A percentile compares a stretch with the other conserved stretches of the same genome.
Evolutionary conservation across 2,888 invertebrate genomes (phyloP).

Genomic region (Platypus cylindrus): DNA sequence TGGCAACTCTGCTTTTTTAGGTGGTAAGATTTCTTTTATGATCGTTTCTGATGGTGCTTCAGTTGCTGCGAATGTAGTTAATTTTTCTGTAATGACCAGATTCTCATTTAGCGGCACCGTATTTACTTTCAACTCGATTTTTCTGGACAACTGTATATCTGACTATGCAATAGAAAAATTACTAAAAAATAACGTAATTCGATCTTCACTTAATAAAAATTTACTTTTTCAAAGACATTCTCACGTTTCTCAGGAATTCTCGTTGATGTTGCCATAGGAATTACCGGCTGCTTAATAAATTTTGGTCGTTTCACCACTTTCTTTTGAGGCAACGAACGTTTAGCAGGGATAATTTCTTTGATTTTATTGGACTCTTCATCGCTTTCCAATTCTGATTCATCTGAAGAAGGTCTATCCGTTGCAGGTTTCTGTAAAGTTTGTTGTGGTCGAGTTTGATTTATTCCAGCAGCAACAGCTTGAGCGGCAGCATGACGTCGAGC

Average conservation of each 20-base stretch:
- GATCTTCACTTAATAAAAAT: neutral
- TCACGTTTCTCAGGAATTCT: constrained; percentile 34
- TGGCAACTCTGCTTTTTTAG: too few species aligned
- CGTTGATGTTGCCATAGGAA: constrained; percentile 15
- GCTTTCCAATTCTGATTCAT: constrained; percentile 55
- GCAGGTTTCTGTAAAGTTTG: constrained; percentile 9
- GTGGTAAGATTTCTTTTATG: too few species aligned
- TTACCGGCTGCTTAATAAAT: constrained; percentile 34
- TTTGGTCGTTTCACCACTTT: constrained; percentile 44
- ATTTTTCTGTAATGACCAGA: too few species aligned
- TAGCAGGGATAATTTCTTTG: constrained; percentile 36
- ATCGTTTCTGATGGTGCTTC: too few species aligned
- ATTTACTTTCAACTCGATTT: constrained; percentile 42
- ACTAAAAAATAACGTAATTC: constrained; percentile 2
- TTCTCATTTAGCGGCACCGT: constrained; percentile 23
- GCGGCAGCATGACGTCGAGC: constrained; percentile 1
- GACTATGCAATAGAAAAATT: constrained; percentile 16
- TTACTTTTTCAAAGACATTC: constrained; percentile 41
- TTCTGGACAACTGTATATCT: constrained; percentile 31
- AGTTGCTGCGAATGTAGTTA: too few species aligned
- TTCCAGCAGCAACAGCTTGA: constrained; percentile 20
- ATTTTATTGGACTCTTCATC: constrained; percentile 36
- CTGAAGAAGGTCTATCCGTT: constrained; percentile 18
- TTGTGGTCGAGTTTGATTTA: constrained; percentile 22
- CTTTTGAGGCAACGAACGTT: constrained; percentile 34